Conservation (phyloP, 2,113 vertebrate species). For the Gobiocypris rarus region DNA sequence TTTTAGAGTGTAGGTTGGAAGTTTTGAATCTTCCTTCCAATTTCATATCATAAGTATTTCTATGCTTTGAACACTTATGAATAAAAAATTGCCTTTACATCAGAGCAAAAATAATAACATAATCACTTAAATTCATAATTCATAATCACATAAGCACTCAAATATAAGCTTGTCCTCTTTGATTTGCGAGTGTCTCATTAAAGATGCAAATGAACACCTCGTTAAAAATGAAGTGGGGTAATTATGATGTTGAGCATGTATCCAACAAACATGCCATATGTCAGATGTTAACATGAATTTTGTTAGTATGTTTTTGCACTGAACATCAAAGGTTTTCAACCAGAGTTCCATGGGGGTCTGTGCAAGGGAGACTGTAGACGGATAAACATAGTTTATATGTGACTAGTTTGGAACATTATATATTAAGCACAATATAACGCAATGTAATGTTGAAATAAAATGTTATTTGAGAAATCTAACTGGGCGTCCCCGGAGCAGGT, state of each 20-base stretch:
- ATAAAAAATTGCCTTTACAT: background rate
- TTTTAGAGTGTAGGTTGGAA: too few relatives aligned
- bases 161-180: constrained; percentile 28
- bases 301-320: background rate
- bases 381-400: background rate
- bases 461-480: background rate
- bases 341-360: background rate
- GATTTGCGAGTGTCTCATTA: constrained; percentile 6
- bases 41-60: background rate
- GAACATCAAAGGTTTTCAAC: constrained; percentile 3
- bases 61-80: constrained; percentile 3
- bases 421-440: background rate
- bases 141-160: too few relatives aligned
- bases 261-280: constrained; percentile 8
- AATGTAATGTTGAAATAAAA: constrained; percentile 6
- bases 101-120: background rate
- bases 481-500: background rate
- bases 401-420: background rate
- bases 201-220: constrained; percentile 2
- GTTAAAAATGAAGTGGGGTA: constrained; percentile 21
- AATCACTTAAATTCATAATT: too few relatives aligned
- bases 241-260: constrained; percentile 15
- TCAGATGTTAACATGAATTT: constrained; percentile 22
- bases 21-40: background rate
- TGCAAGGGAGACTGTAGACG: background rate